phyloP scores from a whole-genome alignment of 30 jellyfish, hydroid and myxozoan species.

The Phacellophora camtschatica region DNA sequence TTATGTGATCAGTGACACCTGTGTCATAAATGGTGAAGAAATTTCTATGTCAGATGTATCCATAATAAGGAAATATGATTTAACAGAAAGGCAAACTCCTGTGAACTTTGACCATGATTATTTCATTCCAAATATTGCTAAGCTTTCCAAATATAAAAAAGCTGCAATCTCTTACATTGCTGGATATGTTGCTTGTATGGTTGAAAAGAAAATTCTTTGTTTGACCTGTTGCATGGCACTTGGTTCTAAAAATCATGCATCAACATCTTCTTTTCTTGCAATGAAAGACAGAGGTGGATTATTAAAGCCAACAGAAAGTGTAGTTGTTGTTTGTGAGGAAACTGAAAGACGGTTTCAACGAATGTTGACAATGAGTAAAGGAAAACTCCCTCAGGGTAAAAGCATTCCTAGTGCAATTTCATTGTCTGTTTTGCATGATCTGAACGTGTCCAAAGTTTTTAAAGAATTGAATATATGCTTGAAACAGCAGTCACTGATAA shows the following conservation, averaged over 20 bases:
- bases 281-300: conserved; percentile 67
- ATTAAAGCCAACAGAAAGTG: conserved; percentile 30
- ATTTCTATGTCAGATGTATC: neutral
- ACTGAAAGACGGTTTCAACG: conserved; percentile 23
- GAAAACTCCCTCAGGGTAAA: conserved; percentile 1
- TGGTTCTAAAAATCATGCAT: neutral
- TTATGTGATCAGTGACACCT: neutral
- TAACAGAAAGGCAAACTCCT: conserved; percentile 11
- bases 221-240: conserved; percentile 4
- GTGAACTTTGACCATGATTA: conserved; percentile 11
- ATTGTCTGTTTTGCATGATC: too few species aligned
- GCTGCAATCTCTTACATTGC: too few species aligned
- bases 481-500: too few species aligned
- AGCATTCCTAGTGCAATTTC: neutral
- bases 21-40: neutral
- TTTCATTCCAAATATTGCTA: neutral
- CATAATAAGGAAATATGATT: neutral
- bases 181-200: conserved; percentile 13
- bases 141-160: neutral
- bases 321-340: too few species aligned
- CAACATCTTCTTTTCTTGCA: neutral
- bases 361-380: neutral
- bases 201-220: neutral
- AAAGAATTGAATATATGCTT: too few species aligned
- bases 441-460: too few species aligned